A percentile compares a stretch with the other conserved stretches of the same genome.
Evolutionary conservation across 1,140 invertebrate genomes (phyloP).

Genomic region (Oryzaephilus surinamensis): DNA sequence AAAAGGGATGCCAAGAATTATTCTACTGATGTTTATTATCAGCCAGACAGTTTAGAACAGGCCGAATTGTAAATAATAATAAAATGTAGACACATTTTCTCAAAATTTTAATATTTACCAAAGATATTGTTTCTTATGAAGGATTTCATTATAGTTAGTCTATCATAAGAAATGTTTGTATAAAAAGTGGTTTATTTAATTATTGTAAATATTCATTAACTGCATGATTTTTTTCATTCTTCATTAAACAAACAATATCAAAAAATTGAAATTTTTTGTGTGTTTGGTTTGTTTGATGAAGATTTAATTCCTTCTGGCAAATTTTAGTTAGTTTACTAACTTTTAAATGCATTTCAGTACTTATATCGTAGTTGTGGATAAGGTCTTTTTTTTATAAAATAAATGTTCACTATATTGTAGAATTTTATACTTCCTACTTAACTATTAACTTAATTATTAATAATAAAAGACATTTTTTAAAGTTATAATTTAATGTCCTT

Average conservation of each 20-base stretch:
- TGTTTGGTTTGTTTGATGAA: no score
- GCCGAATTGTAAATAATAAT: constrained; percentile 33
- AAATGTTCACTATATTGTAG: background rate
- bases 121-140: no score
- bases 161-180: constrained; percentile 8
- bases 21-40: constrained; percentile 25
- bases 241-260: background rate
- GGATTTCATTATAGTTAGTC: no score
- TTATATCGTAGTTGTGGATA: background rate
- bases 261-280: background rate
- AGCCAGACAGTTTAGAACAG: constrained; percentile 30
- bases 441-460: background rate
- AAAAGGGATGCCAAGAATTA: constrained; percentile 19
- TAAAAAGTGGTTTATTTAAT: constrained; percentile 9
- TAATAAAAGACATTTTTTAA: constrained; percentile 4
- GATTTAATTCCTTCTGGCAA: no score
- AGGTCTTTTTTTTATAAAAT: background rate
- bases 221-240: background rate
- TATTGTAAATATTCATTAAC: constrained; percentile 1
- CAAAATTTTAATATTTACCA: constrained; percentile 11
- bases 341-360: constrained; percentile 1
- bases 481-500: constrained; percentile 9
- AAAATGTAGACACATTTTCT: constrained; percentile 7
- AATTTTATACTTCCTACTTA: constrained; percentile 3
- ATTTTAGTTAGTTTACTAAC: no score